Evolutionary conservation across 1,140 invertebrate species (phyloP), one percentile per base, ranked within the genome.

Genomic region (Sycophaga agraensis): DNA sequence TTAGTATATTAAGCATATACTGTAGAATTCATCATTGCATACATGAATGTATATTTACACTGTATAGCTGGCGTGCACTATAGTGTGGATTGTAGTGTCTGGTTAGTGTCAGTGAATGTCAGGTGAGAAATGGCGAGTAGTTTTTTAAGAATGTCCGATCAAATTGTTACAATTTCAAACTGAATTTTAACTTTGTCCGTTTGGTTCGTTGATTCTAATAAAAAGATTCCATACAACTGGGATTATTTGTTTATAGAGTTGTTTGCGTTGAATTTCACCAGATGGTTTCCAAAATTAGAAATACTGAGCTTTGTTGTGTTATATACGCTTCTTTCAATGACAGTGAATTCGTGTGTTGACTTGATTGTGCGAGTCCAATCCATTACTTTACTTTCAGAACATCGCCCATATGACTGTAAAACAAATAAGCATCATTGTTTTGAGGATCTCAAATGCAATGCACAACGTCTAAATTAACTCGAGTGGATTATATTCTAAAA

Each of bases 311-410:
- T 46, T 31, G 6, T 21, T 12, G 11, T n/a, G 22, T 40, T 42
- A 40, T 40, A 40, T 24, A 39, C 1, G 11, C 49, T 39, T 21
- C 31, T 24, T n/a, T 37, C 19, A 57, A 48, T 57, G 55, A 45
- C 34, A 56, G 24, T 48, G 14, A 37, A 35, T 34, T 21, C 16
- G 19, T 21, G 11, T 57, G 19, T 56, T 57, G 28, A 57, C 31
- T 37, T 48, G 28, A 26, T 24, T 48, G 42, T 56, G 22, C 12
- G 28, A 37, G 48, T 17, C 16, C 40, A 43, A 34, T 31, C 26
- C 31, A 17, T 48, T 34, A 37, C 8, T 48, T 57, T 22, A 8
- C 35, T 17, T 35, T 35, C 37, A 3, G 22, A 21, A 17, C 39
- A 24, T 7, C 7, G n/a, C 22, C 17, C 14, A 28, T 11, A 7